phyloP scores from a whole-genome alignment of 2,113 vertebrate genomes.

The Lampris incognitus region DNA sequence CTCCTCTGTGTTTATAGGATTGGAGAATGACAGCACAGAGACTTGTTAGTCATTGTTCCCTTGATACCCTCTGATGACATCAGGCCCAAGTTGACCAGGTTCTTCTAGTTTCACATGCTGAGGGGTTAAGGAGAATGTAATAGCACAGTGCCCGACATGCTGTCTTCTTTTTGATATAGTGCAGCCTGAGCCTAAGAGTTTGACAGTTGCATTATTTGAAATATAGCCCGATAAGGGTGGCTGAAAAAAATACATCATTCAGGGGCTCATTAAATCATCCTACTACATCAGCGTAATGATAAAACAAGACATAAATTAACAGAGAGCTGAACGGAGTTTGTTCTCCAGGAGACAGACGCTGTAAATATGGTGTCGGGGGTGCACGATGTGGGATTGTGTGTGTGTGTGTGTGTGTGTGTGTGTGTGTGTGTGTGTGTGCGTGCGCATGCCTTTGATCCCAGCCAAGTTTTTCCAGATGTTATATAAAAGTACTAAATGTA shows the following conservation, averaged over 20 bases:
- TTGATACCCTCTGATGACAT: constrained; percentile 11
- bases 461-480: constrained; percentile 34
- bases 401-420: constrained; percentile 16
- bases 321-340: constrained; percentile 68
- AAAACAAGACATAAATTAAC: constrained; percentile 75
- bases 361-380: constrained; percentile 48
- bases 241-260: constrained; percentile 63
- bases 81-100: constrained; percentile 13
- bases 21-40: background rate
- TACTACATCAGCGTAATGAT: constrained; percentile 51
- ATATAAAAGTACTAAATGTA: constrained; percentile 23
- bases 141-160: constrained; percentile 33
- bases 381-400: constrained; percentile 2
- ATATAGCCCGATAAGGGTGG: constrained; percentile 51
- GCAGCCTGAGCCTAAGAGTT: constrained; percentile 15
- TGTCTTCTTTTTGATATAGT: constrained; percentile 51
- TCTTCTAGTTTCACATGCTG: constrained; percentile 27
- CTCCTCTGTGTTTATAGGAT: constrained; percentile 1
- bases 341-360: constrained; percentile 79
- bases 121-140: constrained; percentile 16
- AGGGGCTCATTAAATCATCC: constrained; percentile 65
- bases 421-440: background rate
- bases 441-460: constrained; percentile 36
- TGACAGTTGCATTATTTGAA: constrained; percentile 68
- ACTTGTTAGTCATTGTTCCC: constrained; percentile 36